Conservation (phyloP, 2,113 vertebrate genomes). For the Rhinolophus sinicus region DNA sequence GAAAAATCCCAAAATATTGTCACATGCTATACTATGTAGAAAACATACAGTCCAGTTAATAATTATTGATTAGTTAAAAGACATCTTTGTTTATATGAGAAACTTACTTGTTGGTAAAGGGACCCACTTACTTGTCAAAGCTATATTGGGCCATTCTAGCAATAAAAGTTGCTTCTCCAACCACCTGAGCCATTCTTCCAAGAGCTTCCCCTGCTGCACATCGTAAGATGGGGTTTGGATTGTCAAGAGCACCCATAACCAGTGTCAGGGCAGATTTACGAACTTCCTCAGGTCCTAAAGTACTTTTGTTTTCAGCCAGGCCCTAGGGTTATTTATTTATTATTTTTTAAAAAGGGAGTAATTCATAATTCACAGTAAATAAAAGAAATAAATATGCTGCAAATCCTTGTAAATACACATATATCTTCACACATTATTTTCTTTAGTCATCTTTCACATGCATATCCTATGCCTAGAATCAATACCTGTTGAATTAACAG, state of each 20-base stretch:
- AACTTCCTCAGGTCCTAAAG: conserved; percentile 97
- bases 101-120: not conserved
- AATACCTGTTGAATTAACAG: not conserved
- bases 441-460: not conserved
- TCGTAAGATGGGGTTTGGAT: conserved; percentile 97
- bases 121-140: conserved; percentile 95
- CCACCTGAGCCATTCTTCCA: conserved; percentile 98
- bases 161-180: conserved; percentile 98
- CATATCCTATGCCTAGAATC: not conserved
- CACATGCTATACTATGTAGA: not conserved
- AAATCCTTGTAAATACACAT: not conserved
- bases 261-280: conserved; percentile 96
- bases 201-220: conserved; percentile 98
- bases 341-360: not conserved
- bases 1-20: not conserved
- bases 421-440: not conserved
- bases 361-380: conserved; percentile 7
- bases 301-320: conserved; percentile 99
- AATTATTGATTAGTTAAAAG: not conserved
- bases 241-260: conserved; percentile 99
- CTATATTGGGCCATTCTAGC: conserved; percentile 99
- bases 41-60: not conserved
- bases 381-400: not conserved
- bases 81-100: not conserved
- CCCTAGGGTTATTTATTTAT: conserved; percentile 86